A percentile compares a stretch with the other conserved stretches of the same genome.
phyloP scores from a whole-genome alignment of 2,888 invertebrate genomes.

The Caradrina clavipalpis region DNA sequence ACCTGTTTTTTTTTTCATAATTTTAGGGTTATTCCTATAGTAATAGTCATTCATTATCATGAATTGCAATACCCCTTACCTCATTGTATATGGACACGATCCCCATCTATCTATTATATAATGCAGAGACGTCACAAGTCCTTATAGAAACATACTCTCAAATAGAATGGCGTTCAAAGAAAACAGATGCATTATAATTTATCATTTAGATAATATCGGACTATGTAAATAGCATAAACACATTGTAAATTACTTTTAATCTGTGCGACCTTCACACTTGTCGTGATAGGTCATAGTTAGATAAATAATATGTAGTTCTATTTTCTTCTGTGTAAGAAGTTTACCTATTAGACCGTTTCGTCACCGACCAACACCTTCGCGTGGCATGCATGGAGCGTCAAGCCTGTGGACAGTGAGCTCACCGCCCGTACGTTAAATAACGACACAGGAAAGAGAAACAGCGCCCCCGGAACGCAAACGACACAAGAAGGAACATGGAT shows the following conservation, averaged over 20 bases:
- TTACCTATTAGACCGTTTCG: no score
- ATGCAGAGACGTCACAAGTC: slow-evolving; percentile 16
- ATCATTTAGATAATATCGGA: slow-evolving; percentile 43
- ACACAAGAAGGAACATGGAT: no score
- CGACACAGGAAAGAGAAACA: no score
- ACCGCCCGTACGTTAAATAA: no score
- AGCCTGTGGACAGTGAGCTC: no score
- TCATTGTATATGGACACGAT: background rate
- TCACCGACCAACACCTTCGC: no score
- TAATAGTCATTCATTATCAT: no score
- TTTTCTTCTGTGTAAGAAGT: slow-evolving; percentile 1
- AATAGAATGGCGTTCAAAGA: slow-evolving; percentile 18
- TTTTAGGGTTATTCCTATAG: no score
- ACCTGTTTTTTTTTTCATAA: no score
- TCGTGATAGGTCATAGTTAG: slow-evolving; percentile 29
- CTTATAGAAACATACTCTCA: background rate
- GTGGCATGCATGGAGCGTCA: no score
- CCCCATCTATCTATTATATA: background rate
- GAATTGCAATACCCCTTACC: no score
- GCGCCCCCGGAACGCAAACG: no score
- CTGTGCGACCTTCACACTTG: slow-evolving; percentile 20
- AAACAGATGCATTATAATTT: slow-evolving; percentile 32
- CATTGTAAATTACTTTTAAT: slow-evolving; percentile 44
- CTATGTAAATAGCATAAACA: slow-evolving; percentile 27
- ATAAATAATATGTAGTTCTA: slow-evolving; percentile 30